Conservation (phyloP, 2,797 vertebrate genomes). For the Myotis myotis region DNA sequence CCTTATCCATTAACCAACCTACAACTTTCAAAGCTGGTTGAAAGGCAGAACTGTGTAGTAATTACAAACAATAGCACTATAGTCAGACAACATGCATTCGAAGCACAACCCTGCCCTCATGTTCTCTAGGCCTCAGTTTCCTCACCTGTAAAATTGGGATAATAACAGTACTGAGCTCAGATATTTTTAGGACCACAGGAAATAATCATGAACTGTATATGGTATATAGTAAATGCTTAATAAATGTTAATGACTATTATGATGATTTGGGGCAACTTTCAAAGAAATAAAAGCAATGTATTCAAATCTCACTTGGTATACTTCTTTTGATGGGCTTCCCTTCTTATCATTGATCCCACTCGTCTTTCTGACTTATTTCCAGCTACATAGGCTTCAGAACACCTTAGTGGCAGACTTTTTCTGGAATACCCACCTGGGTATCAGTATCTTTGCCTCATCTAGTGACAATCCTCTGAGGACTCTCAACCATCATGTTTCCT, state of each 20-base stretch:
- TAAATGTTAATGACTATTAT: neutral
- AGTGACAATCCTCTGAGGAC: neutral
- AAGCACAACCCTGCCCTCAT: neutral
- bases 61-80: neutral
- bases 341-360: neutral
- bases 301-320: neutral
- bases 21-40: constrained; percentile 17
- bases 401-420: neutral
- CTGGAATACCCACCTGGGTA: neutral
- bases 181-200: constrained; percentile 2
- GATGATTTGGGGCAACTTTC: constrained; percentile 2
- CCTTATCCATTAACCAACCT: neutral
- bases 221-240: neutral
- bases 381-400: neutral
- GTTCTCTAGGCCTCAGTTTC: constrained; percentile 13
- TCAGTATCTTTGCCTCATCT: constrained; percentile 1
- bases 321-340: neutral
- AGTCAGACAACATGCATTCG: neutral
- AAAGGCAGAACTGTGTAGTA: neutral
- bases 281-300: neutral
- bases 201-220: neutral
- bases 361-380: neutral
- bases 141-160: neutral
- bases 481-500: neutral
- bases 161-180: neutral